Evolutionary conservation across 2,888 invertebrate species (phyloP), one percentile per base, ranked within the genome.

Genomic region (Andrena bucephala): DNA sequence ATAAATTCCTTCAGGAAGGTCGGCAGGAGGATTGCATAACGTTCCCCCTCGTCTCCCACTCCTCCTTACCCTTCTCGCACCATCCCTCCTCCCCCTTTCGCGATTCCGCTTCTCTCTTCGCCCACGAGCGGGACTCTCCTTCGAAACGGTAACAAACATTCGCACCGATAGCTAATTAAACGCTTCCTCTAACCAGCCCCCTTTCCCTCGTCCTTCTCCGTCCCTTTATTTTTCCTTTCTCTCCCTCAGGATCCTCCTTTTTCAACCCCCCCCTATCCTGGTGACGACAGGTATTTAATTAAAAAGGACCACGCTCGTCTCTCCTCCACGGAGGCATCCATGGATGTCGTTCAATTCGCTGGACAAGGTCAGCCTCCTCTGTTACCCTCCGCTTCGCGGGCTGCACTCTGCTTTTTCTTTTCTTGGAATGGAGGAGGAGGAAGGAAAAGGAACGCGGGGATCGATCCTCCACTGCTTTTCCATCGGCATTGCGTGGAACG

Each of bases 21-120:
- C 87, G 86, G 74, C 71, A 87, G 83, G 74, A 81, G 83, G 77
- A 88, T 88, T 88, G 89, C 88, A 88, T 88, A 88, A 88, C 87
- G 77, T 77, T 77, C 60, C 52, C 52, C 62, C 74, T 73, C 76
- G 59, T 50, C 60, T 50, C 59, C 68, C 24, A 36, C 36, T 42
- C 29, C 54, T 16, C 70, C 62, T 42, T 1, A 10, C 76, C 62
- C 75, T n/a, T 20, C 10, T 33, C 50, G 52, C 60, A 36, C 48
- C 27, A 59, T 36, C 66, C 57, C 65, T n/a, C 54, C 36, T 50
- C 27, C 59, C 63, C 65, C 69, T 20, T 59, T 60, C 67, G 67
- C 62, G 20, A 62, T 27, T 60, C 57, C 54, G 70, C 60, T 76
- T 67, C 62, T 60, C 60, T 20, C 33, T 85, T 48, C 60, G 62